A percentile compares a stretch with the other conserved stretches of the same genome.
Conservation (phyloP, 2,113 vertebrate species). For the Psammodynastes pulverulentus region DNA sequence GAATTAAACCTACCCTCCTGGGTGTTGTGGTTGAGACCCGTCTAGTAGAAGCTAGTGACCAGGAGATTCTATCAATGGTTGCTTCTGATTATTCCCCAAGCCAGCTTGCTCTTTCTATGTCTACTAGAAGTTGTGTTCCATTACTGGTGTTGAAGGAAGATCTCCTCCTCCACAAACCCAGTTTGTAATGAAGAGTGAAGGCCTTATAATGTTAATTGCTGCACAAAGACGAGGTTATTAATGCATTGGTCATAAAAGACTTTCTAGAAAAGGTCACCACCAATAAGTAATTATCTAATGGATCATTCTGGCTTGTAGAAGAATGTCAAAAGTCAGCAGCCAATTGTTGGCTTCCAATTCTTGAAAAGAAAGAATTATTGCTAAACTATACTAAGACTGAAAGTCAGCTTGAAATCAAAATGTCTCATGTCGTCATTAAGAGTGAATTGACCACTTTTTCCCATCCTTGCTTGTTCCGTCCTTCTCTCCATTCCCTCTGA, state of each 20-base stretch:
- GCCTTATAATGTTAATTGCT: constrained; percentile 43
- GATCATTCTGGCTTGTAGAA: constrained; percentile 47
- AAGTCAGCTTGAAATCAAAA: constrained; percentile 39
- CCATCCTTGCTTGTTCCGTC: background rate
- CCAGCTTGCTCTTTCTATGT: background rate
- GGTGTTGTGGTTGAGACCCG: background rate
- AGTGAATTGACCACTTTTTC: background rate
- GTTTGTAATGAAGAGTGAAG: constrained; percentile 29
- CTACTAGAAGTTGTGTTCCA: background rate
- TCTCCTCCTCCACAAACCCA: constrained; percentile 22
- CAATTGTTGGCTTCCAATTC: constrained; percentile 24
- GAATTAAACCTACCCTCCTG: constrained; percentile 3
- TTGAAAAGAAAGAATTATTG: constrained; percentile 52
- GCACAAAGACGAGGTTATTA: constrained; percentile 36
- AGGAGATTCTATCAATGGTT: background rate
- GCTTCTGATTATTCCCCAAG: too few species aligned
- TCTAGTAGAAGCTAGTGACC: background rate
- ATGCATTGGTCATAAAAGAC: constrained; percentile 30
- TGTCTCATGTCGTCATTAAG: background rate
- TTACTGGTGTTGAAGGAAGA: background rate
- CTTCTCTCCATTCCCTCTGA: background rate
- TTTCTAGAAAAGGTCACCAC: constrained; percentile 41
- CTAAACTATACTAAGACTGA: constrained; percentile 1
- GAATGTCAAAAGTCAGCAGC: constrained; percentile 36
- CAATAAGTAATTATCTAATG: constrained; percentile 69